Conservation (phyloP, 2,888 invertebrate genomes). For the Meganola albula region DNA sequence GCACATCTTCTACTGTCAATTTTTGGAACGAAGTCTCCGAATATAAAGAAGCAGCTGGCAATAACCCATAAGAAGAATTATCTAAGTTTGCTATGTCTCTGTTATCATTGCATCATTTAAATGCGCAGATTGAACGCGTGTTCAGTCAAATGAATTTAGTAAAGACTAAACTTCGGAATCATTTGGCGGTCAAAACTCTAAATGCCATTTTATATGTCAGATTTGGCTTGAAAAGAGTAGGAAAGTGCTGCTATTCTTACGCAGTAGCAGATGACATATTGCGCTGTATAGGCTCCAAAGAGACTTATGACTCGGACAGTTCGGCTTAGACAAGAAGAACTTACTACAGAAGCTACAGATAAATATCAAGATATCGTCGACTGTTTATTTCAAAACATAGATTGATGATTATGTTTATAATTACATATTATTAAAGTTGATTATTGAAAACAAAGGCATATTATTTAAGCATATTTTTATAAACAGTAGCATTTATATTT, state of each 20-base stretch:
- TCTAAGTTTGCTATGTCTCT: constrained; percentile 7
- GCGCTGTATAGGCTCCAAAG: too few species aligned
- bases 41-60: constrained; percentile 17
- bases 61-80: constrained; percentile 15
- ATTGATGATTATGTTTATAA: too few species aligned
- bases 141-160: constrained; percentile 8
- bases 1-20: constrained; percentile 8
- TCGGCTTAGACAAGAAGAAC: too few species aligned
- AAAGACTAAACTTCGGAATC: constrained; percentile 8
- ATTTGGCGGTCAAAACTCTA: constrained; percentile 7
- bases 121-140: constrained; percentile 8
- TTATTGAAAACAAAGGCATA: too few species aligned
- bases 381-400: too few species aligned
- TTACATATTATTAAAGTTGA: too few species aligned
- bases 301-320: too few species aligned
- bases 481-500: too few species aligned
- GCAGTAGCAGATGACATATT: too few species aligned
- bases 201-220: constrained; percentile 14
- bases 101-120: constrained; percentile 10
- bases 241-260: constrained; percentile 12
- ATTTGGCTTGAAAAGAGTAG: constrained; percentile 14
- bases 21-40: constrained; percentile 13
- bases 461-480: too few species aligned
- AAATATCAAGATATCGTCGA: too few species aligned
- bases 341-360: too few species aligned